Percentiles rank a stretch among this genome's conserved stretches.
Evolutionary conservation across 1,140 invertebrate genomes (phyloP).

Genomic region (Drosophila asahinai): DNA sequence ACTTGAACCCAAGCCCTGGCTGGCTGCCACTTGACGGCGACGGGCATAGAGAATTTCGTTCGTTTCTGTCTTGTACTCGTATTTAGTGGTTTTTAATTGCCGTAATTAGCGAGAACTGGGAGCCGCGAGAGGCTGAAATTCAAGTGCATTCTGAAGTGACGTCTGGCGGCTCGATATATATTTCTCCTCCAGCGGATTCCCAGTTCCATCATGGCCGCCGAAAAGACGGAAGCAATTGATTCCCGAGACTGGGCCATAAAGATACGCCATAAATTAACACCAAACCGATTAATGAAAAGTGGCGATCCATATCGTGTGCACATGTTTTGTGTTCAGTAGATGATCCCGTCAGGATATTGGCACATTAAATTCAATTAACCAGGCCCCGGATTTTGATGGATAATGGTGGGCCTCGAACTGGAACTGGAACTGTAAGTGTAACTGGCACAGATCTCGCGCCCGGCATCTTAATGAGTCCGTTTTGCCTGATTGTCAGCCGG

Average conservation of each 20-base stretch:
- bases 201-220: conserved; percentile 58
- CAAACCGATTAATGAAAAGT: conserved; percentile 82
- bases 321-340: conserved; percentile 51
- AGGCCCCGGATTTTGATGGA: conserved; percentile 45
- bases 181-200: neutral
- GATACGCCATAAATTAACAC: conserved; percentile 79
- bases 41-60: conserved; percentile 47
- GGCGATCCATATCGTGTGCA: conserved; percentile 69
- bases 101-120: conserved; percentile 72
- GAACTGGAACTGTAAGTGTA: conserved; percentile 20
- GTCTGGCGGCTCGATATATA: conserved; percentile 24
- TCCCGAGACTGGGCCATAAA: conserved; percentile 44
- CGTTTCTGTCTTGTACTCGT: conserved; percentile 34
- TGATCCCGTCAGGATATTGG: conserved; percentile 59
- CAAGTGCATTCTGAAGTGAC: conserved; percentile 71
- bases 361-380: conserved; percentile 75
- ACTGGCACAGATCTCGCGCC: conserved; percentile 27
- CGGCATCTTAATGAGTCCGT: conserved; percentile 54
- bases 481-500: conserved; percentile 37
- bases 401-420: conserved; percentile 8
- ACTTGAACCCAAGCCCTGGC: conserved; percentile 60
- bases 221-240: conserved; percentile 69
- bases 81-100: conserved; percentile 82
- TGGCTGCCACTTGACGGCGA: conserved; percentile 68
- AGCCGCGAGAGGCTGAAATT: conserved; percentile 45